Percentiles rank a stretch among this genome's conserved stretches.
These are phyloP conservation scores for Sinocyclocheilus anshuiensis DNA, from an alignment of 2,113 vertebrate genomes.

Conservation along the genomic window DNA sequence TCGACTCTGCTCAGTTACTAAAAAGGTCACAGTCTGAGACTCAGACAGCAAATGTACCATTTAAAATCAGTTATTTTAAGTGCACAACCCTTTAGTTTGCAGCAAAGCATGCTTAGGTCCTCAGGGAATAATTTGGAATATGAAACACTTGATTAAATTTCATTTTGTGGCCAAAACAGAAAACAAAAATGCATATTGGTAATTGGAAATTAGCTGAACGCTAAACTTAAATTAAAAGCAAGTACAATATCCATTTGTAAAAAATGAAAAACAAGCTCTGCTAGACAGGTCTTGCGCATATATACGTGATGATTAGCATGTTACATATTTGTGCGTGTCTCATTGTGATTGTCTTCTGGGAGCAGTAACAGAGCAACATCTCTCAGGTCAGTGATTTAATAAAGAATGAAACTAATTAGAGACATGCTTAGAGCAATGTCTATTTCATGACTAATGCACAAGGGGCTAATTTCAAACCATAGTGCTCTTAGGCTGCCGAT, in stretches of 20 bases:
- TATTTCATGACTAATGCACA: constrained; percentile 50
- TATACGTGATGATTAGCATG: neutral
- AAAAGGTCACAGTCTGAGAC: neutral
- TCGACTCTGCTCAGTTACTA: neutral
- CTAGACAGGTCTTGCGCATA: neutral
- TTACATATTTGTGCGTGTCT: neutral
- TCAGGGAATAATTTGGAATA: constrained; percentile 13
- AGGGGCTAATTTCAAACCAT: constrained; percentile 43
- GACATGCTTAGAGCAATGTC: constrained; percentile 31
- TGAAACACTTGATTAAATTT: neutral
- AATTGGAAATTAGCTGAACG: neutral
- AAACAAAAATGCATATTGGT: neutral
- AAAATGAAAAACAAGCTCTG: neutral
- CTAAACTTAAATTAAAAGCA: neutral
- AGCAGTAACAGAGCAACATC: neutral
- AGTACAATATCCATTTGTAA: neutral
- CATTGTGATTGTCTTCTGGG: neutral
- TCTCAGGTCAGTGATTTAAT: constrained; percentile 32
- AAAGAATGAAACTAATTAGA: constrained; percentile 38
- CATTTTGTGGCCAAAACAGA: neutral
- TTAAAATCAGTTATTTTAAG: constrained; percentile 34
- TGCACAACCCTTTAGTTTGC: neutral
- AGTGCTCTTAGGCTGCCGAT: constrained; percentile 27
- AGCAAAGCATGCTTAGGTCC: neutral
- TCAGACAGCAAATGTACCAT: constrained; percentile 8